phyloP scores from a whole-genome alignment of 2,888 invertebrate genomes.

The Galerucella calmariensis region DNA sequence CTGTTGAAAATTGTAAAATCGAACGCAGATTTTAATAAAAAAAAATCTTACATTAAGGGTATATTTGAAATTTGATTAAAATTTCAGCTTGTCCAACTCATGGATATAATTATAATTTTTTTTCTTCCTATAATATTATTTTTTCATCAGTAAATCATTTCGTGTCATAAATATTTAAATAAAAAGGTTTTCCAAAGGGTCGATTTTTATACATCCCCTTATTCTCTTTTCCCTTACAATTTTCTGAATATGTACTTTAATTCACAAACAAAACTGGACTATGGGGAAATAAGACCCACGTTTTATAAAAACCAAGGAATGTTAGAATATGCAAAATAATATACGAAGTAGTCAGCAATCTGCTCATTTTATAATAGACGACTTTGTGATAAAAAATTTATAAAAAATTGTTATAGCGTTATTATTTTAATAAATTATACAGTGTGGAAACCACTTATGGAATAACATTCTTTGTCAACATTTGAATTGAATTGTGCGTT shows the following conservation, averaged over 20 bases:
- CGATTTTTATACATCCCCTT: constrained; percentile 12
- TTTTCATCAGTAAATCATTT: neutral
- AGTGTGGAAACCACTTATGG: no score
- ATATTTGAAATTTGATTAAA: neutral
- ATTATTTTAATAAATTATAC: neutral
- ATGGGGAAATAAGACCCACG: constrained; percentile 61
- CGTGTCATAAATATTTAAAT: neutral
- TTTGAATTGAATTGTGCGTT: no score
- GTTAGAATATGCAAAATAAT: constrained; percentile 64
- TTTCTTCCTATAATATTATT: no score
- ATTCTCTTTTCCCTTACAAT: constrained; percentile 18
- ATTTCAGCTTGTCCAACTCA: neutral
- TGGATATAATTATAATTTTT: neutral
- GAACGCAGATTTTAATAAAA: constrained; percentile 23
- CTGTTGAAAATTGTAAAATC: constrained; percentile 59
- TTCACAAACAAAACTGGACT: constrained; percentile 60
- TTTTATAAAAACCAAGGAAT: constrained; percentile 57
- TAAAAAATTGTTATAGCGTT: no score
- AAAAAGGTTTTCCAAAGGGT: constrained; percentile 1
- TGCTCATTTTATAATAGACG: constrained; percentile 64
- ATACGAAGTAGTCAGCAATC: constrained; percentile 60
- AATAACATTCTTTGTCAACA: no score
- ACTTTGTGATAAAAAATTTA: constrained; percentile 55
- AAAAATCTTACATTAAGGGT: neutral
- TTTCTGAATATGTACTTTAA: constrained; percentile 53